Evolutionary conservation across 1,140 invertebrate species (phyloP).

Genomic region (Orius laevigatus): DNA sequence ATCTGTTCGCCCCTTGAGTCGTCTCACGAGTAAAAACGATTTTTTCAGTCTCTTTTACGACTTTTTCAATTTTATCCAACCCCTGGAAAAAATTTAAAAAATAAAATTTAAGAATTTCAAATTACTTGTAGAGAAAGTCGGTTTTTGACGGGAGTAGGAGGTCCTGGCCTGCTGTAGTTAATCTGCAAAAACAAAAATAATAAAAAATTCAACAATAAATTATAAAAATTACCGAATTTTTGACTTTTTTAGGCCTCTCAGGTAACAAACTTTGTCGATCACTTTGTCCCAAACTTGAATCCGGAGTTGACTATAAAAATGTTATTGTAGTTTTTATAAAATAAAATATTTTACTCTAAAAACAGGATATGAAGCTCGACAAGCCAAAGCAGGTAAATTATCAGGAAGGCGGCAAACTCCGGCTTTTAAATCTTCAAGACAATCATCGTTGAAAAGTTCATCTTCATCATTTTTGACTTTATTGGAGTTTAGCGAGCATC

Average conservation of each 20-base stretch:
- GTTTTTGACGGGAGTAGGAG: conserved; percentile 64
- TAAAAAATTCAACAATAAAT: conserved; percentile 3
- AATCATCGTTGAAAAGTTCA: conserved; percentile 13
- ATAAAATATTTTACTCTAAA: background rate
- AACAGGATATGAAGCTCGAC: conserved; percentile 5
- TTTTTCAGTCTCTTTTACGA: background rate
- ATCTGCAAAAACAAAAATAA: background rate
- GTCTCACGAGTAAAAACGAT: background rate
- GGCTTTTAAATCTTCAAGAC: conserved; percentile 14
- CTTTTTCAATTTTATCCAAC: conserved; percentile 1
- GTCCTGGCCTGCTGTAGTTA: conserved; percentile 38
- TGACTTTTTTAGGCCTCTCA: conserved; percentile 19
- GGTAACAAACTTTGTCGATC: background rate
- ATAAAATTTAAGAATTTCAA: background rate
- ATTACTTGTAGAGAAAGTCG: conserved; percentile 40
- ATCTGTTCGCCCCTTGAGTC: background rate
- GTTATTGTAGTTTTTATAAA: background rate
- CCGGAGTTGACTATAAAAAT: background rate
- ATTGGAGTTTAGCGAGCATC: no score
- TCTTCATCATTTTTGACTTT: conserved; percentile 3
- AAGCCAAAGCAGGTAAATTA: background rate
- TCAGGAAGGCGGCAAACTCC: conserved; percentile 11
- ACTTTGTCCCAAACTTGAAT: background rate
- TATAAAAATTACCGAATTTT: conserved; percentile 13
- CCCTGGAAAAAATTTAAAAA: conserved; percentile 3